Base-by-base conservation (phyloP, 1,140 invertebrate species). In the Helicoverpa armigera region DNA sequence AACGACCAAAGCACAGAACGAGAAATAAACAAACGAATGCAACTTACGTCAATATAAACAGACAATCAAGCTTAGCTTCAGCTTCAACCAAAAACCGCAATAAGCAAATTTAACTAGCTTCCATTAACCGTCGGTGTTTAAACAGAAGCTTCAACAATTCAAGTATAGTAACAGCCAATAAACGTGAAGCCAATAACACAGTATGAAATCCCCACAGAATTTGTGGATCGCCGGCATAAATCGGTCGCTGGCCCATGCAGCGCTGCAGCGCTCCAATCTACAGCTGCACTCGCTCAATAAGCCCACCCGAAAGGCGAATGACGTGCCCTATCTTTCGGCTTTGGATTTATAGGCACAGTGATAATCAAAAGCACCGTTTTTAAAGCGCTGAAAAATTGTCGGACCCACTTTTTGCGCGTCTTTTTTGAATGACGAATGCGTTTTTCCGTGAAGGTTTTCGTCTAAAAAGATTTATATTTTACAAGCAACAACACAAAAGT, bases 271-370 rank as follows among this genome's bases (percentile, higher is more conserved):
- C 61, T 77, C 50, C 75, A 77, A 77, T 77, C 75, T 65, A 77
- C 61, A n/a, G 61, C 75, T 77, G 75, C 75, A 67, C 61, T 29
- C 61, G 61, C 75, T 77, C 75, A 77, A 77, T 77, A 77, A 77
- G 75, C 75, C 61, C 51, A 61, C 50, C 23, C 58, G 60, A 77
- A 77, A 65, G 75, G 61, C 61, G 61, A 77, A 29, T 77, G 75
- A 77, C 75, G 61, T 77, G 61, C 61, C 61, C 75, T 77, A 77
- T 77, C 75, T 77, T 48, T 77, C 75, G 48, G 75, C 75, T 77
- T 63, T 16, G 61, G 75, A 77, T 77, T 77, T 77, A 77, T 77
- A 77, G 75, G 50, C 75, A 12, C 50, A 63, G 75, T 60, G 75
- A 77, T 77, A 77, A 65, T 77, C 60, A 77, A 77, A 65, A 35